Percentiles rank a stretch among this genome's conserved stretches.
phyloP scores from a whole-genome alignment of 2,113 vertebrate species.

The Salvelinus fontinalis region DNA sequence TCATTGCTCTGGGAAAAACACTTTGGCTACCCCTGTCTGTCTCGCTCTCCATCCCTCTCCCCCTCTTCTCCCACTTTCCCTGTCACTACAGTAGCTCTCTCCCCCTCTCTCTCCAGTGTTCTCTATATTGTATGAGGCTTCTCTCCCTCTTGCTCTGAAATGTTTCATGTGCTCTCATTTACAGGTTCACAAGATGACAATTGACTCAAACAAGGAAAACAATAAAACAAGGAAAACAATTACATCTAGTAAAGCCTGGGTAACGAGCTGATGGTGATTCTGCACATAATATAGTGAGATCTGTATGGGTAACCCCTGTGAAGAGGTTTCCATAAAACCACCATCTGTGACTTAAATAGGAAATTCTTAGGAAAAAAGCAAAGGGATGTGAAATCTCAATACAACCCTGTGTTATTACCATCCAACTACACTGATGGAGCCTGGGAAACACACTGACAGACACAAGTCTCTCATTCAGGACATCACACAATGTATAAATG shows the following conservation, averaged over 20 bases:
- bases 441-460: background rate
- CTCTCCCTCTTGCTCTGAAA: no score
- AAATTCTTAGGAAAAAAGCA: constrained; percentile 17
- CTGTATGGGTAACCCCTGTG: constrained; percentile 44
- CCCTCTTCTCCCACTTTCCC: background rate
- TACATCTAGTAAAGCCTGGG: constrained; percentile 28
- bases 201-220: constrained; percentile 54
- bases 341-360: constrained; percentile 32
- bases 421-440: constrained; percentile 29
- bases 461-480: background rate
- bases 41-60: constrained; percentile 7
- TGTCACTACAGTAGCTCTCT: background rate
- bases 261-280: constrained; percentile 45
- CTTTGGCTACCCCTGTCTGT: background rate
- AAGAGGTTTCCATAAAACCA: constrained; percentile 51
- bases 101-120: constrained; percentile 5
- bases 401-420: constrained; percentile 36
- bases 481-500: background rate
- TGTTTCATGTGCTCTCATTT: constrained; percentile 24
- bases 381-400: constrained; percentile 40
- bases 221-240: constrained; percentile 34
- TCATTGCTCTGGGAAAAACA: constrained; percentile 1
- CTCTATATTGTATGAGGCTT: background rate
- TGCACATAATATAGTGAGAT: constrained; percentile 35
- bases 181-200: constrained; percentile 54